Evolutionary conservation across 2,113 vertebrate species (phyloP).

Genomic region (Prietella phreatophila): DNA sequence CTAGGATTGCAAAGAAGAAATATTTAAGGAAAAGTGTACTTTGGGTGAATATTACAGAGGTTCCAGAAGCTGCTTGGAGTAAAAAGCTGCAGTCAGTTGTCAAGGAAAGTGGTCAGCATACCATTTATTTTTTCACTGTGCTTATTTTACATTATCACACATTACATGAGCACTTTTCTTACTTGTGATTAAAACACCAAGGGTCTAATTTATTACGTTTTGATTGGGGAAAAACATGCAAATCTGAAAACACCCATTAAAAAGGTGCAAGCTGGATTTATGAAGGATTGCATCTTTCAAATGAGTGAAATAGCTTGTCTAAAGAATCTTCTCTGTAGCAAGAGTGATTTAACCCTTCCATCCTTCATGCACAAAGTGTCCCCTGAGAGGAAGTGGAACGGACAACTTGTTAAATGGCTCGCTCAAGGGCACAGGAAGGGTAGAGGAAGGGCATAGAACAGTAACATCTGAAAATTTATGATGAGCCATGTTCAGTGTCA

Average conservation of each 20-base stretch:
- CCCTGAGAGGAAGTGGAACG: background rate
- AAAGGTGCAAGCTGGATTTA: background rate
- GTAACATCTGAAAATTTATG: background rate
- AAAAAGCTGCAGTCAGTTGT: background rate
- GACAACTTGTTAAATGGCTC: background rate
- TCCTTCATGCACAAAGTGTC: background rate
- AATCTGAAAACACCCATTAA: background rate
- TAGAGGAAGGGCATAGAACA: background rate
- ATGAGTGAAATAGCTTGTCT: background rate
- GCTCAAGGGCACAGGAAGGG: slow-evolving; percentile 24
- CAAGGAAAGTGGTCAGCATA: background rate
- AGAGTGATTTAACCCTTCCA: background rate
- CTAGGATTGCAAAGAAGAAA: background rate
- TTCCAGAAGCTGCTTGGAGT: background rate
- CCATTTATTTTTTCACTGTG: background rate
- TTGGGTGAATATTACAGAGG: background rate
- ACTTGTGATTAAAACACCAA: background rate
- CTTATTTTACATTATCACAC: background rate
- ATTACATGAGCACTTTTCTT: background rate
- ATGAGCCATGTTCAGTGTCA: background rate
- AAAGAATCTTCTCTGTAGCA: background rate
- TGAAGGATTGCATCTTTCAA: background rate
- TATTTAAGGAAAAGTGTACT: background rate
- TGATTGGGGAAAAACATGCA: background rate
- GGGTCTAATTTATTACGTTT: background rate